Evolutionary conservation across 2,888 invertebrate genomes (phyloP).

Genomic region (Dryocosmus kuriphilus): DNA sequence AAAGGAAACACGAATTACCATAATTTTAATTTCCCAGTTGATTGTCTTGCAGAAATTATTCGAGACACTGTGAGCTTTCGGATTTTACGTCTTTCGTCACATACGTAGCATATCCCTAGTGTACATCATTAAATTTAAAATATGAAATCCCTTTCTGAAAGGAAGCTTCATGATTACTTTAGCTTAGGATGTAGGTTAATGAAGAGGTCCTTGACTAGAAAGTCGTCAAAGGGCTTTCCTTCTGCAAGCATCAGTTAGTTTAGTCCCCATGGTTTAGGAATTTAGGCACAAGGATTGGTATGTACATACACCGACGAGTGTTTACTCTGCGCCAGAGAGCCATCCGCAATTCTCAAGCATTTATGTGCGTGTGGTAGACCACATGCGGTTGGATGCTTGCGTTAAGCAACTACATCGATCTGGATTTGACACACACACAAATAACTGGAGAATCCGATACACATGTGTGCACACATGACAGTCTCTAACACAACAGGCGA

Average conservation of each 20-base stretch:
- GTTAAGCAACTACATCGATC: constrained; percentile 18
- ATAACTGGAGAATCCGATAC: neutral
- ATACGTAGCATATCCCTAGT: no score
- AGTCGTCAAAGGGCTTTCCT: constrained; percentile 7
- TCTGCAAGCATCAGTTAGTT: neutral
- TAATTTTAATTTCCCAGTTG: no score
- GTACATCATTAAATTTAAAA: neutral
- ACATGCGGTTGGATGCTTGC: constrained; percentile 25
- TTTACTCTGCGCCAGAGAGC: constrained; percentile 1
- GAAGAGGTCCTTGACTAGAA: neutral
- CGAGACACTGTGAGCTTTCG: no score
- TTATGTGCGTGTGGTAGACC: constrained; percentile 33
- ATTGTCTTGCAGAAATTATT: no score
- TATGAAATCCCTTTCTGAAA: neutral
- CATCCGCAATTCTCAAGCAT: constrained; percentile 19
- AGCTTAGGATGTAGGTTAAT: neutral
- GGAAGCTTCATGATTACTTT: neutral
- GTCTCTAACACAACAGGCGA: constrained; percentile 42
- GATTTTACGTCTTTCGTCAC: no score
- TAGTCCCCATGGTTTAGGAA: neutral
- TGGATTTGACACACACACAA: neutral
- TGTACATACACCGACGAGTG: neutral
- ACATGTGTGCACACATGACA: constrained; percentile 14
- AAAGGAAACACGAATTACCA: no score
- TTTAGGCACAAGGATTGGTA: neutral